phyloP scores from a whole-genome alignment of 2,888 invertebrate genomes.

The Amblyjoppa proteus region DNA sequence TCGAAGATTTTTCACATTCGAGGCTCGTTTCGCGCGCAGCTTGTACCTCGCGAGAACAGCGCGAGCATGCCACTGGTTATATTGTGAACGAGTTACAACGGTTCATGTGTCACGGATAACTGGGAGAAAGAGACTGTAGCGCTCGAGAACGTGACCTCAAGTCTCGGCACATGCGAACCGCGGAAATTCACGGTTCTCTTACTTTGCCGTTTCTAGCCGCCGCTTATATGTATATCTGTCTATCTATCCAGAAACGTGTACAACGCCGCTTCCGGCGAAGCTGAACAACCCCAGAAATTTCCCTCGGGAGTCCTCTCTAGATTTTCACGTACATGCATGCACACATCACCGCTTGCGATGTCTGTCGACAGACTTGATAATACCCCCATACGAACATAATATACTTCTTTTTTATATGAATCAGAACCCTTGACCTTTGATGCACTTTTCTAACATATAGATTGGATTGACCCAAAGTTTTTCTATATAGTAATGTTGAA shows the following conservation, averaged over 20 bases:
- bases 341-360: constrained; percentile 1
- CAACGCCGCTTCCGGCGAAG: constrained; percentile 7
- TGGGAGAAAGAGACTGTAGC: constrained; percentile 22
- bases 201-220: constrained; percentile 20
- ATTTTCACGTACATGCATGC: constrained; percentile 5
- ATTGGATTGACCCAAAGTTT: too few species aligned
- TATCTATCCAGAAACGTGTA: constrained; percentile 13
- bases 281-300: constrained; percentile 44
- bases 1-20: constrained; percentile 40
- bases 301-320: constrained; percentile 40
- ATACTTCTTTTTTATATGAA: not conserved
- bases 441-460: not conserved
- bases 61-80: not conserved
- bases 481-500: too few species aligned
- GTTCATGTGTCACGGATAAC: constrained; percentile 20
- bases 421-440: not conserved
- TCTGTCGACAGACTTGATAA: constrained; percentile 1
- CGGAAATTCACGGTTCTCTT: constrained; percentile 35
- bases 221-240: not conserved
- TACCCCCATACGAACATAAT: constrained; percentile 8
- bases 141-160: constrained; percentile 42
- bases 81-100: constrained; percentile 47
- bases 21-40: constrained; percentile 9
- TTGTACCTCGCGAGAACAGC: constrained; percentile 21
- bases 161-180: not conserved